Conservation (phyloP, 2,888 invertebrate species). For the Rutpela maculata region DNA sequence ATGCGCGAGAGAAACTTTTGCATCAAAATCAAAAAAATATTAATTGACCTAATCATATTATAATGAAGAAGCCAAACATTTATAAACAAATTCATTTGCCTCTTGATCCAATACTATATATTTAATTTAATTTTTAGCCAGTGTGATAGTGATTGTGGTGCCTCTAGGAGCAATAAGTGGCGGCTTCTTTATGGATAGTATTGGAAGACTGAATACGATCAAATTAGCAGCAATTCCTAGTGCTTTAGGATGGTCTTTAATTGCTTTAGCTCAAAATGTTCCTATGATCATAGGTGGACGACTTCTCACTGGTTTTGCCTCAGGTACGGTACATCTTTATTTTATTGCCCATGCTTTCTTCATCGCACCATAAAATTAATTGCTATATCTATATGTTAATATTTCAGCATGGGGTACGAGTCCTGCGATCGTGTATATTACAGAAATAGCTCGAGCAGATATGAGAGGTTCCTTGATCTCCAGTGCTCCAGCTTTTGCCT, state of each 20-base stretch:
- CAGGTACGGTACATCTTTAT: conserved; percentile 70
- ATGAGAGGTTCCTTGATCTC: conserved; percentile 79
- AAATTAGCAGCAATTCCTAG: conserved; percentile 77
- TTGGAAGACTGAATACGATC: conserved; percentile 77
- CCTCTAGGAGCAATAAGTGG: conserved; percentile 76
- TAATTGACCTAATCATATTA: too few relatives aligned
- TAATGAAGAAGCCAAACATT: too few relatives aligned
- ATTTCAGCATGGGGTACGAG: conserved; percentile 76
- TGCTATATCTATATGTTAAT: conserved; percentile 8
- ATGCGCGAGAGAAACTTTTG: too few relatives aligned
- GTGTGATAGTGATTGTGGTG: conserved; percentile 76
- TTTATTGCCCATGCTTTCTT: background rate
- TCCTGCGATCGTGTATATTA: conserved; percentile 79
- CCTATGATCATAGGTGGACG: conserved; percentile 76
- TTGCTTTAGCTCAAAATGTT: conserved; percentile 75
- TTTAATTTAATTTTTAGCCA: conserved; percentile 72
- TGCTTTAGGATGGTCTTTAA: conserved; percentile 76
- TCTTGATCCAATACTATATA: too few relatives aligned
- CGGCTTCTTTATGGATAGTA: conserved; percentile 77
- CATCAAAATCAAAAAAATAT: too few relatives aligned
- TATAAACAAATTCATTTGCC: too few relatives aligned
- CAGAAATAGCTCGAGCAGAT: conserved; percentile 78
- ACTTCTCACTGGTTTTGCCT: conserved; percentile 76
- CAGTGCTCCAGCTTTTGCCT: conserved; percentile 77
- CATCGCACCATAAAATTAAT: conserved; percentile 19